Conservation (phyloP, 2,888 invertebrate species). For the Pyralis farinalis region DNA sequence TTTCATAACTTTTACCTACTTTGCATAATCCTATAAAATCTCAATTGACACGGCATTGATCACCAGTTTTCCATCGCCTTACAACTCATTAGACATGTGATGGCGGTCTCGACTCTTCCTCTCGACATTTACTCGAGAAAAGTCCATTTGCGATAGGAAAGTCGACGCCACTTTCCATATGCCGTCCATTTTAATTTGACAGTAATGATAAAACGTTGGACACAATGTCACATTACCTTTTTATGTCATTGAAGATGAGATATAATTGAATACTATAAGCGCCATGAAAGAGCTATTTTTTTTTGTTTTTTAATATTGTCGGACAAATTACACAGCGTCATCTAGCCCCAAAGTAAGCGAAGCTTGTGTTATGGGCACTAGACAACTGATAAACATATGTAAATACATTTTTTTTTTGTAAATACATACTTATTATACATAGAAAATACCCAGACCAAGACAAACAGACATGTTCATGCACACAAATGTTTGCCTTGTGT, state of each 20-base stretch:
- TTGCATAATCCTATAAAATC: neutral
- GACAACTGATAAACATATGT: too few relatives aligned
- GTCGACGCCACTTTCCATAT: conserved; percentile 33
- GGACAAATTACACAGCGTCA: too few relatives aligned
- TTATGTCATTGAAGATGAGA: neutral
- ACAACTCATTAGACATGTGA: neutral
- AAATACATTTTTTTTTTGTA: too few relatives aligned
- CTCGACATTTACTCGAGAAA: conserved; percentile 13
- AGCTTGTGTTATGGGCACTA: too few relatives aligned
- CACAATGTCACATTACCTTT: neutral
- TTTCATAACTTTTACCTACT: neutral
- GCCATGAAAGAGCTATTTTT: too few relatives aligned
- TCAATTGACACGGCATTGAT: neutral
- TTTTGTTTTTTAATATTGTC: too few relatives aligned
- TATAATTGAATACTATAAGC: too few relatives aligned
- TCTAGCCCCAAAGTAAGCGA: too few relatives aligned
- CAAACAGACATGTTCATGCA: too few relatives aligned
- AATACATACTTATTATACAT: too few relatives aligned
- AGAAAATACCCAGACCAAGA: too few relatives aligned
- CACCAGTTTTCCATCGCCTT: neutral
- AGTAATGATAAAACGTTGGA: conserved; percentile 41
- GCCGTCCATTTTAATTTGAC: conserved; percentile 36
- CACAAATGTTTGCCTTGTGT: too few relatives aligned
- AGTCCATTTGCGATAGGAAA: conserved; percentile 26
- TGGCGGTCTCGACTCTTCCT: neutral